phyloP scores from a whole-genome alignment of 2,888 invertebrate species.

The Lampropteryx suffumata region DNA sequence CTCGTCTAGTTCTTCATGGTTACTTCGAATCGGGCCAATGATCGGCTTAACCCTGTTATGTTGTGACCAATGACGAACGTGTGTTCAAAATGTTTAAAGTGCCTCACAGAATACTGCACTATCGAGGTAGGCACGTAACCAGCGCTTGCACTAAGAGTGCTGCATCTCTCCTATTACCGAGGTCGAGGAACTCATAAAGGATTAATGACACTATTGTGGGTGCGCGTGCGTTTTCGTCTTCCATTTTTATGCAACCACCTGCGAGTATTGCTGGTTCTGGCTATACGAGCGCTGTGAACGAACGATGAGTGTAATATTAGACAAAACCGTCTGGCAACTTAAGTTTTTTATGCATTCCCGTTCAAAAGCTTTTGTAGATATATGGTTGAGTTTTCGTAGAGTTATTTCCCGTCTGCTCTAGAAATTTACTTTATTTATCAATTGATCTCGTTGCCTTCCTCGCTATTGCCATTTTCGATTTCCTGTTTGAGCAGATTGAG shows the following conservation, averaged over 20 bases:
- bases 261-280: conserved; percentile 37
- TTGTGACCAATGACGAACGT: too few relatives aligned
- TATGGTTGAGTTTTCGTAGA: too few relatives aligned
- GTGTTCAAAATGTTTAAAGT: neutral
- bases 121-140: neutral
- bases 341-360: too few relatives aligned
- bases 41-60: too few relatives aligned
- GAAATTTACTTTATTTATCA: too few relatives aligned
- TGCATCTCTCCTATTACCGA: conserved; percentile 37
- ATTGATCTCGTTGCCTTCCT: too few relatives aligned
- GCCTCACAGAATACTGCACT: neutral
- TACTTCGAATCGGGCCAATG: too few relatives aligned
- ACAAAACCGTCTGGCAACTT: neutral
- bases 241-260: conserved; percentile 61
- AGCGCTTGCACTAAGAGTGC: neutral
- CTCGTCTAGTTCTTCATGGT: too few relatives aligned
- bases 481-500: too few relatives aligned
- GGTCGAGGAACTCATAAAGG: conserved; percentile 75
- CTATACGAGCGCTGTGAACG: conserved; percentile 10
- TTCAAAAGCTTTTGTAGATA: too few relatives aligned
- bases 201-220: conserved; percentile 77
- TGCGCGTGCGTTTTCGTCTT: conserved; percentile 56
- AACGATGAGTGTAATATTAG: conserved; percentile 16
- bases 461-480: too few relatives aligned
- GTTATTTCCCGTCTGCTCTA: too few relatives aligned